These are phyloP conservation scores for Pterocles orientalis DNA, from an alignment of 2,113 vertebrate species.

Conservation along the genomic window DNA sequence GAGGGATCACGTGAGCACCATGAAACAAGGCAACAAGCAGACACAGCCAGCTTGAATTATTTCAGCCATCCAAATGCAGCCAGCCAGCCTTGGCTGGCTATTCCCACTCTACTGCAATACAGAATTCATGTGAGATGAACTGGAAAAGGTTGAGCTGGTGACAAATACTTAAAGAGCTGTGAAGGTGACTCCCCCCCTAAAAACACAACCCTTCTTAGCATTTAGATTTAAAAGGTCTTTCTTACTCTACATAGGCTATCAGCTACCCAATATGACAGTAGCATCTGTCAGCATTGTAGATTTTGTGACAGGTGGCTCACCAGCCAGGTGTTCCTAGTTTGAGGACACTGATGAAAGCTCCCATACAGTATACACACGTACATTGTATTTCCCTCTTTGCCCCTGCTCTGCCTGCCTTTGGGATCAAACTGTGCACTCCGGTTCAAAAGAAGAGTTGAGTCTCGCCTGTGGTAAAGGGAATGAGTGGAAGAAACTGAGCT, in stretches of 20 bases:
- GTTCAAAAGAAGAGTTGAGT: neutral
- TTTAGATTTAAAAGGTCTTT: neutral
- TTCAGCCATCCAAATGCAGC: neutral
- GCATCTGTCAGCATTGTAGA: neutral
- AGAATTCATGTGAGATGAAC: conserved; percentile 21
- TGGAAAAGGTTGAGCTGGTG: neutral
- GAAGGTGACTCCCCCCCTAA: neutral
- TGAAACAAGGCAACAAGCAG: neutral
- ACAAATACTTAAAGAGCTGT: neutral
- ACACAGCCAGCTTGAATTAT: neutral
- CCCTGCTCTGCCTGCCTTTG: neutral
- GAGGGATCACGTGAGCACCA: neutral
- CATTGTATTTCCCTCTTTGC: neutral
- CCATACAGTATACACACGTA: accelerated
- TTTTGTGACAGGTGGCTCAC: neutral
- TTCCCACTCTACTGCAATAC: neutral
- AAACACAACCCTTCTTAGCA: neutral
- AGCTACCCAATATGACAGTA: neutral
- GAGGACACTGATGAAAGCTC: neutral
- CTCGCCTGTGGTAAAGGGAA: neutral
- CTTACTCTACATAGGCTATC: neutral
- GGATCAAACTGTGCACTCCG: neutral
- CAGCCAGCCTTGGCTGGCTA: conserved; percentile 21
- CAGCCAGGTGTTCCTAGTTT: neutral
- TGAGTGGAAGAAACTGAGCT: neutral